These are phyloP conservation scores for Drosophila macrospina DNA, from an alignment of 2,888 invertebrate species.

Conservation along the genomic window DNA sequence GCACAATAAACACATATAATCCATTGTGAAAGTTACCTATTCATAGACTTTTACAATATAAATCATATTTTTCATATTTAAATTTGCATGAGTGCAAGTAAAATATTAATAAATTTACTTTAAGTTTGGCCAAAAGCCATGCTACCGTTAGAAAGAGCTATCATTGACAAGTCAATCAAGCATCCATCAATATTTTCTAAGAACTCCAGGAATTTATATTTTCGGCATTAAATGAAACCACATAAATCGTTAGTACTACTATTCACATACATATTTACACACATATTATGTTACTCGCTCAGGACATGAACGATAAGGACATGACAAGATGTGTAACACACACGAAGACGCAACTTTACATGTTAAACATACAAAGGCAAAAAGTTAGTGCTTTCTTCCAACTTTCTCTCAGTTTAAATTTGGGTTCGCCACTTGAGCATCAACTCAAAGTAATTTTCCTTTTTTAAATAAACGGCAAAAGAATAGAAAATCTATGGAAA, in stretches of 20 bases:
- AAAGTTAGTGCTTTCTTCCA: slow-evolving; percentile 22
- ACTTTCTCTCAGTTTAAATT: slow-evolving; percentile 1
- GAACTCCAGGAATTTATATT: background rate
- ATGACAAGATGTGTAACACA: slow-evolving; percentile 23
- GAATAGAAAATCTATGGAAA: slow-evolving; percentile 11
- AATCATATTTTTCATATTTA: background rate
- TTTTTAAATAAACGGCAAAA: background rate
- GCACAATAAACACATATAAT: slow-evolving; percentile 8
- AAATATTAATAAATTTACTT: background rate
- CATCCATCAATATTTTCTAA: slow-evolving; percentile 6
- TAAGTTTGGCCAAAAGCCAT: background rate
- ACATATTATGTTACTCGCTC: background rate
- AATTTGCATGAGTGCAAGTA: background rate
- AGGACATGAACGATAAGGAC: slow-evolving; percentile 1
- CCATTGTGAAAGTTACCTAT: background rate
- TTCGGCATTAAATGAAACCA: background rate
- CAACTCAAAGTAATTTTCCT: slow-evolving; percentile 10
- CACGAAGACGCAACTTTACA: slow-evolving; percentile 39
- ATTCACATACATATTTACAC: background rate
- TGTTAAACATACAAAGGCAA: slow-evolving; percentile 13
- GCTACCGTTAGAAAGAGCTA: background rate
- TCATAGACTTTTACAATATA: background rate
- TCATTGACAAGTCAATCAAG: slow-evolving; percentile 1
- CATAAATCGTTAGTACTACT: background rate
- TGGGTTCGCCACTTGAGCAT: background rate